Evolutionary conservation across 2,113 vertebrate species (phyloP).

Genomic region (Indri indri): DNA sequence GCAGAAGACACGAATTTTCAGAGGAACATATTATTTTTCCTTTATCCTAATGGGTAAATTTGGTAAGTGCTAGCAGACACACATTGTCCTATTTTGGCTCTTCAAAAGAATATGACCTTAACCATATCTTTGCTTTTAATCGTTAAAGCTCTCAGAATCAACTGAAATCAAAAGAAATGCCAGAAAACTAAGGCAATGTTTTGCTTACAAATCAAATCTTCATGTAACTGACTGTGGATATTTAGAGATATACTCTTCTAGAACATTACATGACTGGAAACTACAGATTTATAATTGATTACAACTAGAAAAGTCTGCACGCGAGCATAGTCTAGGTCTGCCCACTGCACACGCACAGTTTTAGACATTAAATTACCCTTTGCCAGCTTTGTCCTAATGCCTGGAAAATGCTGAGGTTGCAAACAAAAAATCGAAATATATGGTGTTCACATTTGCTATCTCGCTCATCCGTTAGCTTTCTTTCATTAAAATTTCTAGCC

Average conservation of each 20-base stretch:
- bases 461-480: background rate
- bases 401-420: background rate
- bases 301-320: background rate
- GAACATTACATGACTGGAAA: background rate
- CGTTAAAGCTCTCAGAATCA: background rate
- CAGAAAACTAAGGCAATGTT: background rate
- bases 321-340: background rate
- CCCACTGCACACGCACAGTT: background rate
- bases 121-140: background rate
- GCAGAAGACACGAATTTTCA: background rate
- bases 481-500: background rate
- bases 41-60: background rate
- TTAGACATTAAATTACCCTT: background rate
- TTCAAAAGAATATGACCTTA: background rate
- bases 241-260: background rate
- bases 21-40: background rate
- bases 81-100: background rate
- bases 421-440: background rate
- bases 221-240: background rate
- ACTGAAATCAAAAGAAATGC: constrained; percentile 5
- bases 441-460: background rate
- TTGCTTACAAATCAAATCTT: background rate
- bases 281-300: background rate
- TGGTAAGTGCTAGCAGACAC: background rate
- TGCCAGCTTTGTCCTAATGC: background rate